These are phyloP conservation scores for Bellardia pandia DNA, from an alignment of 2,888 invertebrate genomes.

Conservation along the genomic window DNA sequence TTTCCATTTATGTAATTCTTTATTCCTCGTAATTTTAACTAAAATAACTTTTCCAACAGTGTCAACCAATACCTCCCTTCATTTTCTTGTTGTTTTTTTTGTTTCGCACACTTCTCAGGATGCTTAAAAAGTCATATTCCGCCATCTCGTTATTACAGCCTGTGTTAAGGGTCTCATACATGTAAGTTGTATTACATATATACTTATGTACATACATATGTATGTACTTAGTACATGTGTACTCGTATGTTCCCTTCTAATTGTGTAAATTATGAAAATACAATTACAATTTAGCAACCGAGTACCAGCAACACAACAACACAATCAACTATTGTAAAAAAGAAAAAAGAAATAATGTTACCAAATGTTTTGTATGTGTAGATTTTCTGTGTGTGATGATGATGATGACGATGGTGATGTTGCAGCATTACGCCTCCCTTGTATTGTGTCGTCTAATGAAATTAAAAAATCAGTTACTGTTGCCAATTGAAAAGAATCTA, in stretches of 20 bases:
- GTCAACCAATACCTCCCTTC: slow-evolving; percentile 51
- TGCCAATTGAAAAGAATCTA: slow-evolving; percentile 75
- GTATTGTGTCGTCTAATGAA: slow-evolving; percentile 82
- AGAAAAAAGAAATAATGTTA: slow-evolving; percentile 33
- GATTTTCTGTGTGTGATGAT: slow-evolving; percentile 1
- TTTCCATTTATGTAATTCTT: slow-evolving; percentile 21
- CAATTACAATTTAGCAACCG: slow-evolving; percentile 68
- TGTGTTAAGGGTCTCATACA: slow-evolving; percentile 61
- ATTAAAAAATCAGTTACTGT: slow-evolving; percentile 83
- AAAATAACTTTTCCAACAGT: slow-evolving; percentile 60
- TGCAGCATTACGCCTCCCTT: slow-evolving; percentile 66
- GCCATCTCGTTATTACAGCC: slow-evolving; percentile 68
- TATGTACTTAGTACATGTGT: neutral
- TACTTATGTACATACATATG: neutral
- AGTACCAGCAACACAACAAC: slow-evolving; percentile 44
- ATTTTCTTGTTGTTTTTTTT: neutral
- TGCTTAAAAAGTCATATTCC: slow-evolving; percentile 69
- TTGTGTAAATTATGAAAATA: slow-evolving; percentile 69
- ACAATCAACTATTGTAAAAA: slow-evolving; percentile 2
- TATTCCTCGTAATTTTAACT: slow-evolving; percentile 53
- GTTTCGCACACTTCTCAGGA: slow-evolving; percentile 42
- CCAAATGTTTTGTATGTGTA: slow-evolving; percentile 47
- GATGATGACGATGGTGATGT: slow-evolving; percentile 13
- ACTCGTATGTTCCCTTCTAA: slow-evolving; percentile 2
- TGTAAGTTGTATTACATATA: neutral